These are phyloP conservation scores for Paramisgurnus dabryanus DNA, from an alignment of 2,113 vertebrate species.

Conservation along the genomic window DNA sequence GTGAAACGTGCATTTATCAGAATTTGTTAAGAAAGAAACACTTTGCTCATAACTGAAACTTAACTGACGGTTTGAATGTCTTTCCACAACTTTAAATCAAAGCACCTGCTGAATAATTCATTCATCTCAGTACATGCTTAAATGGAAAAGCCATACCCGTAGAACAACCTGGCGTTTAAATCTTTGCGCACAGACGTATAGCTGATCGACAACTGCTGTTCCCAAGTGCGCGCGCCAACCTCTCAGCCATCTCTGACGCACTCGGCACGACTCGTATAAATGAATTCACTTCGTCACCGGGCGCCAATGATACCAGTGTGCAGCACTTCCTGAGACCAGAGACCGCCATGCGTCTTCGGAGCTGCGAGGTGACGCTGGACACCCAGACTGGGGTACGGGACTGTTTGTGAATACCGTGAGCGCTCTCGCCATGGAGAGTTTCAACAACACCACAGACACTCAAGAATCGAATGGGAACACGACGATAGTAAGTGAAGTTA, in stretches of 20 bases:
- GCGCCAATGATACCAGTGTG: slow-evolving; percentile 71
- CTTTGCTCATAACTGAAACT: background rate
- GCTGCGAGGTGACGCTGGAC: slow-evolving; percentile 58
- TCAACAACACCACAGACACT: slow-evolving; percentile 74
- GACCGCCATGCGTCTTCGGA: slow-evolving; percentile 73
- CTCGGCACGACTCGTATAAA: slow-evolving; percentile 73
- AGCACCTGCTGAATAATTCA: slow-evolving; percentile 10
- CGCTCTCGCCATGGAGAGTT: slow-evolving; percentile 74
- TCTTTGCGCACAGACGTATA: background rate
- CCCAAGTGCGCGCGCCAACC: slow-evolving; percentile 56
- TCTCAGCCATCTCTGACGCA: slow-evolving; percentile 74
- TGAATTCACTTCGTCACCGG: slow-evolving; percentile 72
- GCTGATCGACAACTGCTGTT: slow-evolving; percentile 22
- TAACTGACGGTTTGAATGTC: background rate
- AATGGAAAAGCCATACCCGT: background rate
- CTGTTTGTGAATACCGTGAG: slow-evolving; percentile 55
- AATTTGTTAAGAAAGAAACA: background rate
- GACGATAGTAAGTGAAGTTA: slow-evolving; percentile 72
- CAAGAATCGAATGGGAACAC: slow-evolving; percentile 61
- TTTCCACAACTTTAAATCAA: background rate
- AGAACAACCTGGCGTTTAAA: slow-evolving; percentile 20
- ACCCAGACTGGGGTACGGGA: slow-evolving; percentile 59
- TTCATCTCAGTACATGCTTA: background rate
- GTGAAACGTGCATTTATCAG: background rate
- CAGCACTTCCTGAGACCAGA: slow-evolving; percentile 60